phyloP scores from a whole-genome alignment of 2,888 invertebrate species.

The Andrena flavipes region DNA sequence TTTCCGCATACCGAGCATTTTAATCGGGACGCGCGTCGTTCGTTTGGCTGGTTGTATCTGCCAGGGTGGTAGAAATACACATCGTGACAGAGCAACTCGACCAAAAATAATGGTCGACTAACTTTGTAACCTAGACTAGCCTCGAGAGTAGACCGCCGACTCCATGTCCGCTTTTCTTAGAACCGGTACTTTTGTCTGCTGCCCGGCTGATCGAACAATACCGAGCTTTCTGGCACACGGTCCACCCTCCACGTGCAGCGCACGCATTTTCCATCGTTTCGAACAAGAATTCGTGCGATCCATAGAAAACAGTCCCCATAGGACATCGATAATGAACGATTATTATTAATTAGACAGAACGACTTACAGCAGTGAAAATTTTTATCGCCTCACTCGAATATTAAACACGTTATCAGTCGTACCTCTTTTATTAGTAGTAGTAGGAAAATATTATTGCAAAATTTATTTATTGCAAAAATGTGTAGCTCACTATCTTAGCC shows the following conservation, averaged over 20 bases:
- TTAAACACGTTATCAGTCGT: too few species aligned
- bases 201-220: slow-evolving; percentile 22
- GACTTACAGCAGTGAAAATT: too few species aligned
- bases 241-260: not conserved
- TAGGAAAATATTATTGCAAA: too few species aligned
- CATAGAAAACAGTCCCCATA: not conserved
- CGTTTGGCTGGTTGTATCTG: slow-evolving; percentile 22
- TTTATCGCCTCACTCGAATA: too few species aligned
- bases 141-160: slow-evolving; percentile 45
- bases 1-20: slow-evolving; percentile 43
- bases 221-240: slow-evolving; percentile 39
- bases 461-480: too few species aligned
- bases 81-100: slow-evolving; percentile 46
- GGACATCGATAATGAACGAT: too few species aligned
- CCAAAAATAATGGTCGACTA: slow-evolving; percentile 67
- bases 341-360: too few species aligned
- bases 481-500: too few species aligned
- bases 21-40: slow-evolving; percentile 32
- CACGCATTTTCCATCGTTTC: too few species aligned
- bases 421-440: too few species aligned
- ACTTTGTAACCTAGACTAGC: slow-evolving; percentile 64
- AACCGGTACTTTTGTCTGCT: slow-evolving; percentile 49
- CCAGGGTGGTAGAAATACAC: slow-evolving; percentile 50
- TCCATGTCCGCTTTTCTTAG: slow-evolving; percentile 64
- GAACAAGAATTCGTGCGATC: not conserved